phyloP scores from a whole-genome alignment of 2,797 vertebrate genomes.

The Salarias fasciatus region DNA sequence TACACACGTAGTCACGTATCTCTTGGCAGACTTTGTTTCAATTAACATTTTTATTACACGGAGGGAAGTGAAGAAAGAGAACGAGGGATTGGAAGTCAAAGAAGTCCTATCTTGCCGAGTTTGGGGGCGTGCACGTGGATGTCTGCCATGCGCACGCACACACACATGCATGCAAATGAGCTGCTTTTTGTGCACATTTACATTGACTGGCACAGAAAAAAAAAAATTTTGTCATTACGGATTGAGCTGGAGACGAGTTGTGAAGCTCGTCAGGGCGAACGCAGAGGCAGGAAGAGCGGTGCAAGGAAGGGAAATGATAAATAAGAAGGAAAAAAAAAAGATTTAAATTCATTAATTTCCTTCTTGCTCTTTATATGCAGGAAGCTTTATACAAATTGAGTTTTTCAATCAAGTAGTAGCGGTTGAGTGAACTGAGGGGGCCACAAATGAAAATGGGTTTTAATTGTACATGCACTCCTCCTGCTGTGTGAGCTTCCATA shows the following conservation, averaged over 20 bases:
- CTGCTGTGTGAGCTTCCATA: constrained; percentile 48
- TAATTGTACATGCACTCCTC: constrained; percentile 59
- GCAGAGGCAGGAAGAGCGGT: constrained; percentile 21
- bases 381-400: constrained; percentile 55
- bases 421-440: constrained; percentile 56
- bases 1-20: constrained; percentile 56
- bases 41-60: constrained; percentile 81
- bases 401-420: constrained; percentile 63
- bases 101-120: constrained; percentile 23
- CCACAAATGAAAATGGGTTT: constrained; percentile 64
- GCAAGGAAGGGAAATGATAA: constrained; percentile 39
- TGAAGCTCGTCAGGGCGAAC: constrained; percentile 14
- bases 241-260: constrained; percentile 31
- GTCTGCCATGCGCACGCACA: background rate
- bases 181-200: constrained; percentile 33
- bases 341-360: constrained; percentile 56
- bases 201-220: constrained; percentile 36
- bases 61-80: constrained; percentile 37
- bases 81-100: constrained; percentile 45
- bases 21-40: constrained; percentile 75
- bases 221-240: constrained; percentile 31
- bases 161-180: constrained; percentile 28
- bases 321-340: constrained; percentile 21
- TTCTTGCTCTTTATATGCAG: constrained; percentile 44
- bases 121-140: constrained; percentile 14